Evolutionary conservation across 2,888 invertebrate species (phyloP).

Genomic region (Eutolmus rufibarbis): DNA sequence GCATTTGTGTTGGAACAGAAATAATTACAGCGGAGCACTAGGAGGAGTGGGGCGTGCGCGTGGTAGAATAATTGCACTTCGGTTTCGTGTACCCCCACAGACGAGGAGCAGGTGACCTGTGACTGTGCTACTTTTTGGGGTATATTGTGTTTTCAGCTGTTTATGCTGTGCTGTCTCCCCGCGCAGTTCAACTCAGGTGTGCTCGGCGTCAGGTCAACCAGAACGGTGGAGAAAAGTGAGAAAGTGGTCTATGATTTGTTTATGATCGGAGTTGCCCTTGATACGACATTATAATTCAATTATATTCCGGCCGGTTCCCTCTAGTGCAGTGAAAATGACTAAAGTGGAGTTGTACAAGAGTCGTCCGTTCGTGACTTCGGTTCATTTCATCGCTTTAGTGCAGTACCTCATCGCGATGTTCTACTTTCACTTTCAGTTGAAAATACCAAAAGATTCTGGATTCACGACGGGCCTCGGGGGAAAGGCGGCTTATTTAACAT

Average conservation of each 20-base stretch:
- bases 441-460: neutral
- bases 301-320: neutral
- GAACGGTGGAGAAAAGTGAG: neutral
- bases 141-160: neutral
- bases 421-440: slow-evolving; percentile 62
- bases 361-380: slow-evolving; percentile 59
- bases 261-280: neutral
- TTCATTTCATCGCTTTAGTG: slow-evolving; percentile 59
- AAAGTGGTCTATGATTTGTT: neutral
- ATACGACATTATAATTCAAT: neutral
- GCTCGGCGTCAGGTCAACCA: neutral
- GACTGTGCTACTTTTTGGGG: neutral
- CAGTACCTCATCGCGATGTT: slow-evolving; percentile 62
- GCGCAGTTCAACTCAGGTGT: neutral
- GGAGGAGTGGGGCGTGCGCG: neutral
- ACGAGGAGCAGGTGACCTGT: neutral
- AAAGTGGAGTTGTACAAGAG: slow-evolving; percentile 63
- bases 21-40: neutral
- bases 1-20: neutral
- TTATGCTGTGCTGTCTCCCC: neutral
- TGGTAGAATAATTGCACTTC: neutral
- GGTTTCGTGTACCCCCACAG: neutral
- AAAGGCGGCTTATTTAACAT: slow-evolving; percentile 63
- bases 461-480: slow-evolving; percentile 55
- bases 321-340: slow-evolving; percentile 55